Base-by-base conservation (phyloP, 2,113 vertebrate genomes). In the Natator depressus region DNA sequence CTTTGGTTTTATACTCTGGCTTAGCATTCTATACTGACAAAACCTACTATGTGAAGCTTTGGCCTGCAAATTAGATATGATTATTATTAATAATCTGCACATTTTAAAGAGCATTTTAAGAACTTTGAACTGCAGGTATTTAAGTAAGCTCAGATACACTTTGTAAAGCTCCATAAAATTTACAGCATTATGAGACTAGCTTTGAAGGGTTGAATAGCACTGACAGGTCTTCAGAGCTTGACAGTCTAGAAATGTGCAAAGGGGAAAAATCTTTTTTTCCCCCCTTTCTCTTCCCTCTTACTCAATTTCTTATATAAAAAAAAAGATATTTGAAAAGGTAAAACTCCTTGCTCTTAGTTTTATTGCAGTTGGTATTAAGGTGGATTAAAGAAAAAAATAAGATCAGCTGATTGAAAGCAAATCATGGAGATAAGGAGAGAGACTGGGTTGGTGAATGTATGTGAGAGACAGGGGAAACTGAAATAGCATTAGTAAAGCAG, bases 81-180 rank as follows among this genome's bases (percentile, higher is more conserved):
- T 96, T 97, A 96, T 95, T 93, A 94, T 95, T 95, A 96, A 91
- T 95, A 95, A 95, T 96, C 95, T 17, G 91, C 75, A 49, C 10
- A 80, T 89, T 92, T 95, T 91, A 88, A 89, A 95, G 8, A 83
- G 5, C 31, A 85, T 92, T 96, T 96, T 81, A 91, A 96, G 89
- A 94, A 95, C 90, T 95, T 94, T 95, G 91, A 95, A 95, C 93
- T 96, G 85, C n/a, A 84, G 89, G 88, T 94, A 94, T 92, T 95
- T 94, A 92, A 95, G 95, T 88, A 88, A 94, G 31, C 85, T 92
- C 85, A 79, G 53, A 90, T 96, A 87, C 31, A 93, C 38, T 93
- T 42, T 65, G 76, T 83, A 92, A 95, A 97, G 87, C 85, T 94
- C 81, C 89, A 90, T 95, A 92, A 96, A 96, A 96, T 95, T 69